Evolutionary conservation across 1,140 invertebrate species (phyloP), one percentile per base, ranked within the genome.

Genomic region (Lepidostoma basale): DNA sequence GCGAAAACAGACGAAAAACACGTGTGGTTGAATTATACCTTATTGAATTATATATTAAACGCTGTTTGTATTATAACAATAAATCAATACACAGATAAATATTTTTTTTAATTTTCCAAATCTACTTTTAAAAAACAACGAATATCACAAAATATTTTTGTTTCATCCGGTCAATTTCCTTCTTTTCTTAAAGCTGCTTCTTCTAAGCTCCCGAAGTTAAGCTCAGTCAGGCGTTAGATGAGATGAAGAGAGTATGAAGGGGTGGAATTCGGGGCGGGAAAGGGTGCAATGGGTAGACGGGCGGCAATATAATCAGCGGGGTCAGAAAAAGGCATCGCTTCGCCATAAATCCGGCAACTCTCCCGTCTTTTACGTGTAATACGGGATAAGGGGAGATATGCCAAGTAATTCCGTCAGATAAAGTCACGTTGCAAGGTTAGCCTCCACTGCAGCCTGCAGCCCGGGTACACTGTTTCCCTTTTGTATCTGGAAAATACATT

Each of bases 221-320:
- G 52, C 52, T 56, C 52, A 56, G 52, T 22, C 52, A 56, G 52
- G 52, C 52, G 28, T 56, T 56, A 56, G 28, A 56, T 56, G 52
- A 56, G 52, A 33, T 56, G 52, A 56, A 56, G 14, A 56, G 22
- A 33, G 52, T 56, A 16, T 36, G 30, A 36, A 36, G 52, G 52
- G 52, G 52, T 12, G n/a, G 28, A 56, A 22, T 22, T 28, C 6
- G 52, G 28, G 52, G 0, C 22, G 14, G 0, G 44, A 6, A 22
- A 20, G 3, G 45, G 8, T 18, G 45, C 22, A 3, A 23, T 5
- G 45, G 45, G 45, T 26, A 49, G 45, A 49, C n/a, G 16, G 52
- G 28, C 8, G 30, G 52, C 26, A 33, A 56, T 56, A 56, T 36
- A 56, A 56, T 56, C 52, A 56, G 52, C 12, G 28, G 28, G 52